Conservation (phyloP, 2,113 vertebrate genomes). For the Physeter macrocephalus region DNA sequence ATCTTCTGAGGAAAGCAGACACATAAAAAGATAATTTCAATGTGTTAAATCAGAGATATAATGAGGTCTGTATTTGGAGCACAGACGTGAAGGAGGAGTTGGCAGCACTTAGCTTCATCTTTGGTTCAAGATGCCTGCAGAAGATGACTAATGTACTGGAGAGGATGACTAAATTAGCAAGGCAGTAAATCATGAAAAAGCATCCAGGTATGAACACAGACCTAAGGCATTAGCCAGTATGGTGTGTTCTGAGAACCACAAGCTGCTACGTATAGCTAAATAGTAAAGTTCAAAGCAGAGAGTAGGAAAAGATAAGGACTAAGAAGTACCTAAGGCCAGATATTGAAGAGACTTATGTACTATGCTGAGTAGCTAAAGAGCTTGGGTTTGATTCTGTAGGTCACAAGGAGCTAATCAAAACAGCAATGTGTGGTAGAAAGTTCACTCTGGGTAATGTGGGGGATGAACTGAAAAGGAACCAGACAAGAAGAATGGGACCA, state of each 20-base stretch:
- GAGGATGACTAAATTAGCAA: background rate
- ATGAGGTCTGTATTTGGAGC: background rate
- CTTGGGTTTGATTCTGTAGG: background rate
- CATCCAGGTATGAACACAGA: background rate
- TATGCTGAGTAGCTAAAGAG: background rate
- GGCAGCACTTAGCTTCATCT: background rate
- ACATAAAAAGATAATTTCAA: background rate
- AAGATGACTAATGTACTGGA: background rate
- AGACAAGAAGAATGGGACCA: background rate
- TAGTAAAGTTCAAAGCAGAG: background rate
- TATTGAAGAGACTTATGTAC: background rate
- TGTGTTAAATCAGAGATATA: background rate
- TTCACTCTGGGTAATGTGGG: background rate
- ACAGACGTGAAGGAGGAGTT: background rate
- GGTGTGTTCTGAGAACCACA: background rate
- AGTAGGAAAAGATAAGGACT: background rate
- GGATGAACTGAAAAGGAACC: background rate
- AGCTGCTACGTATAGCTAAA: background rate
- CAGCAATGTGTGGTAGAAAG: background rate
- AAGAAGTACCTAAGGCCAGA: background rate
- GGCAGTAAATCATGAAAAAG: background rate
- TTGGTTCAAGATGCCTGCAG: background rate
- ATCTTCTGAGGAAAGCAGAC: background rate
- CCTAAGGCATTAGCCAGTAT: background rate
- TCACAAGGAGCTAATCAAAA: background rate